phyloP scores from a whole-genome alignment of 2,888 invertebrate species.

The Phymatocera aterrima region DNA sequence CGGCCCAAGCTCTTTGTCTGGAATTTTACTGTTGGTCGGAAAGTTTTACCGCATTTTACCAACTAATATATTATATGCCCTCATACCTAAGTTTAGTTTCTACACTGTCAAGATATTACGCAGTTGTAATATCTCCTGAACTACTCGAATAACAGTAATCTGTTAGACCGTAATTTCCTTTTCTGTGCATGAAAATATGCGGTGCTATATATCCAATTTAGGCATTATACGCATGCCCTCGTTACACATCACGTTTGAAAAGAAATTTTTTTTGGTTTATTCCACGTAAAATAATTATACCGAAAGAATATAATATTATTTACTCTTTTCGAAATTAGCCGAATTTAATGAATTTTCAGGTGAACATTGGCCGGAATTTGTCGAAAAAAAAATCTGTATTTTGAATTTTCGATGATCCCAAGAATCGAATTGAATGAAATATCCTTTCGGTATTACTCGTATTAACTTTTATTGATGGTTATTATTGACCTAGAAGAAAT shows the following conservation, averaged over 20 bases:
- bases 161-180: conserved; percentile 8
- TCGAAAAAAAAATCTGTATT: too few relatives aligned
- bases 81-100: too few relatives aligned
- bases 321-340: background rate
- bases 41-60: conserved; percentile 3
- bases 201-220: conserved; percentile 22
- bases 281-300: background rate
- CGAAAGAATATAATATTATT: background rate
- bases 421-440: too few relatives aligned
- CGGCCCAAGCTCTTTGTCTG: conserved; percentile 19
- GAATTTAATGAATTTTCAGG: background rate
- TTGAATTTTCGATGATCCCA: too few relatives aligned
- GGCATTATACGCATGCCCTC: background rate
- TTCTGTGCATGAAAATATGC: background rate
- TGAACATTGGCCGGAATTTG: too few relatives aligned
- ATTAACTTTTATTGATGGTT: background rate
- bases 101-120: conserved; percentile 15
- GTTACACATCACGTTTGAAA: background rate
- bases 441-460: too few relatives aligned
- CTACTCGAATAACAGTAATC: background rate
- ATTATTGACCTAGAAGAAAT: background rate
- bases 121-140: conserved; percentile 17
- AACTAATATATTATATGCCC: too few relatives aligned
- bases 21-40: conserved; percentile 24
- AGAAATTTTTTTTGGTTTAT: background rate